Base-by-base conservation (phyloP, 2,113 vertebrate species). In the Picathartes gymnocephalus region DNA sequence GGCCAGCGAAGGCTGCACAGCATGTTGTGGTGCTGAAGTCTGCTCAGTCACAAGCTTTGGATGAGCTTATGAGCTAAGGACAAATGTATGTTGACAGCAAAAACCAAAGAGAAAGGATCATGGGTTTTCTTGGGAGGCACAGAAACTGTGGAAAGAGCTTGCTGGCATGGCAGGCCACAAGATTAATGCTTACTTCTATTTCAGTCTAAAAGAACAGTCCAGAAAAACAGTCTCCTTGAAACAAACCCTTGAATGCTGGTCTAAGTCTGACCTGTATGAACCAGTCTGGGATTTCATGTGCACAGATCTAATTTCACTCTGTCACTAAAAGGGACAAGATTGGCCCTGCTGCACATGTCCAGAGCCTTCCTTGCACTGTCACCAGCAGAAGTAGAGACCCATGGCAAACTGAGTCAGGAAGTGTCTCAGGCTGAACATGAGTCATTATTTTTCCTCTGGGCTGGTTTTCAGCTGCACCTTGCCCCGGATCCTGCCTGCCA, bases 221-320 rank as follows among this genome's bases (percentile, higher is more conserved):
- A 68, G 69, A 86, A 86, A 81, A 93, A 56, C 13, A 45, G 23
- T 62, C 47, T 94, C 88, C 87, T 94, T 92, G 85, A 81, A 93
- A 83, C 64, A 71, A 90, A 81, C 33, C 50, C 60, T 81, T 3
- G 8, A 88, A 58, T 57, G 57, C 51, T 86, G 28, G 56, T 90
- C 35, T 40, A 74, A 53, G 53, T 92, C 78, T 92, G 89, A 91
- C 70, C 81, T 50, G 9, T 14, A 4, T 35, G 85, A 93, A 37
- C 40, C n/a, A 58, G 65, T 11, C 47, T 74, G 54, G 23, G 56
- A 50, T 93, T 93, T 94, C 58, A 33, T 76, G 30, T 80, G 45
- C 15, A 31, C 23, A 80, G 95, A 88, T 92, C 71, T 61, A 39
- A 83, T 95, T 96, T 92, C 95, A 83, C 51, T 6, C 86, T 22